Evolutionary conservation across 2,888 invertebrate species (phyloP), one percentile per base, ranked within the genome.

Genomic region (Tanytarsus gracilentus): DNA sequence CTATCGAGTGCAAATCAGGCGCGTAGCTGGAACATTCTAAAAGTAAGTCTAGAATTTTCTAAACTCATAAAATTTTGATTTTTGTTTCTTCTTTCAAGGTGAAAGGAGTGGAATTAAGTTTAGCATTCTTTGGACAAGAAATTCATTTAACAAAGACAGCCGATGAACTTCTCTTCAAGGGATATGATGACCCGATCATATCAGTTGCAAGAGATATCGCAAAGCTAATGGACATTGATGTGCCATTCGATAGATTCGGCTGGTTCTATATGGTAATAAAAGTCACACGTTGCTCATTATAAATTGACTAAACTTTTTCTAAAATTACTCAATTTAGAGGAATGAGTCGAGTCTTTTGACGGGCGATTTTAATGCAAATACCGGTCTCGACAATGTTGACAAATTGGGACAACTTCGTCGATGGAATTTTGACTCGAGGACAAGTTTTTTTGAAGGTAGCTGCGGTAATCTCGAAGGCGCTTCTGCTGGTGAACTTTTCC

Each of bases 401-500:
- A 74, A 82, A 26, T 78, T 91, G 40, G 91, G 91, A 0, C 77
- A 81, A 64, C 76, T 90, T 21, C 72, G 80, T 56, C 73, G 75
- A 5, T 93, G 91, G 91, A 88, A 91, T 69, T 76, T 82, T 64
- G 70, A 75, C 36, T 79, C 79, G 23, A 74, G 77, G 2, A 79
- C 83, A 0, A 69, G 76, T 64, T 70, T 76, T 67, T 78, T 78
- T 64, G 65, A 67, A 1, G 70, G 76, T 2, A 69, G 76, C n/a
- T 86, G 86, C 68, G 81, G 80, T 39, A 67, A 69, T 67, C 76
- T 90, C 0, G 74, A 77, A 61, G 88, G 88, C 23, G 23, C 44
- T 18, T 87, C 88, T 18, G 85, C 85, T 1, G 91, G 91, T 0
- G 90, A 91, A 75, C 84, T 90, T 68, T 85, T 85, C 70, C 82